phyloP scores from a whole-genome alignment of 2,113 vertebrate species.

The Meleagris gallopavo region DNA sequence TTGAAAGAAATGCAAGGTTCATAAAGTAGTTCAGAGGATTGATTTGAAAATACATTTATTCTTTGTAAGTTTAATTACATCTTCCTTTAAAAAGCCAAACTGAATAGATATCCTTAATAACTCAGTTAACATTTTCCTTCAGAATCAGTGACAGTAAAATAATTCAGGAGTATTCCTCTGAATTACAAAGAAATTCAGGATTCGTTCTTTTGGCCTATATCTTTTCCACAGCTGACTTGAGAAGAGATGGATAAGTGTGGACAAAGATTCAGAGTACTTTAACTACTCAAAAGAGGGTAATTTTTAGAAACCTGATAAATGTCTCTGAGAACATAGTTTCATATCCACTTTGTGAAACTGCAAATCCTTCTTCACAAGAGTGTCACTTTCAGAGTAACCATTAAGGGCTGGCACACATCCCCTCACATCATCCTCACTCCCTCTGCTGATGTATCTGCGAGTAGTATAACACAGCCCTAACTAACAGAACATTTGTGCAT shows the following conservation, averaged over 20 bases:
- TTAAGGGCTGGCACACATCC: background rate
- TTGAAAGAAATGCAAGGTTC: background rate
- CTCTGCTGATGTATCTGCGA: background rate
- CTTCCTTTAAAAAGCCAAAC: background rate
- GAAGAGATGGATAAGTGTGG: background rate
- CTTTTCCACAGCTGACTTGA: background rate
- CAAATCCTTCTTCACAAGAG: background rate
- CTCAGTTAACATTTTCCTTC: background rate
- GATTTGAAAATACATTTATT: background rate
- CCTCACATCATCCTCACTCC: background rate
- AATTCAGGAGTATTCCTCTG: background rate
- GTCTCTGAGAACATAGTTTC: background rate
- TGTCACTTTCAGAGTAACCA: background rate
- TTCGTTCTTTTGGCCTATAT: background rate
- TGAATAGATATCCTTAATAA: background rate
- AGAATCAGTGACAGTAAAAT: background rate
- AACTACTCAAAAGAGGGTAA: background rate
- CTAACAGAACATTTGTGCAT: background rate
- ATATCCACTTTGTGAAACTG: background rate
- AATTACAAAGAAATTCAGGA: background rate
- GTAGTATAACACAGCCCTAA: background rate
- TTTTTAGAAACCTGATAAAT: background rate
- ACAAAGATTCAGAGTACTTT: background rate
- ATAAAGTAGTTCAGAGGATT: background rate
- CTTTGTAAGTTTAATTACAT: background rate